Evolutionary conservation across 1,140 invertebrate genomes (phyloP).

Genomic region (Zaprionus capensis): DNA sequence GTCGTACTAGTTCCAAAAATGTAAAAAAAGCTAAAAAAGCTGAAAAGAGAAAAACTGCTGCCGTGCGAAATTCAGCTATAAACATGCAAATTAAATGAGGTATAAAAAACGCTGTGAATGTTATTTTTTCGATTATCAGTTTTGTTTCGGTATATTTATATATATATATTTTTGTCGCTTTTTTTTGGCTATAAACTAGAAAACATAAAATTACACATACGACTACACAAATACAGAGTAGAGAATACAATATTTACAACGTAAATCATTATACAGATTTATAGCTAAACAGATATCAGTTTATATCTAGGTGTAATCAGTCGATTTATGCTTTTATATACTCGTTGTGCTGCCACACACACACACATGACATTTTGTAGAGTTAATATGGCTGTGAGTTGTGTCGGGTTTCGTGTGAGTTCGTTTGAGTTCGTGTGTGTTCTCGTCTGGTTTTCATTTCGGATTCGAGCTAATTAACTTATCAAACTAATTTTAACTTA

Average conservation of each 20-base stretch:
- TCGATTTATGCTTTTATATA: conserved; percentile 69
- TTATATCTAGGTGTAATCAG: conserved; percentile 76
- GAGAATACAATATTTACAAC: conserved; percentile 69
- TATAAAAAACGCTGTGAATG: conserved; percentile 42
- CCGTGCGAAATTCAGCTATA: conserved; percentile 44
- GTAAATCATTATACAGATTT: conserved; percentile 57
- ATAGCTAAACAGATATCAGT: conserved; percentile 52
- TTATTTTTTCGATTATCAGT: conserved; percentile 60
- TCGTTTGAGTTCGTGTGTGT: conserved; percentile 10
- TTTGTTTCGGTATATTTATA: conserved; percentile 52
- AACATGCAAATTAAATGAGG: conserved; percentile 51
- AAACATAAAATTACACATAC: conserved; percentile 72
- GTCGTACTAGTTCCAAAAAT: background rate
- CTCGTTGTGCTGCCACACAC: conserved; percentile 27
- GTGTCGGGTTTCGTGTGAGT: conserved; percentile 26
- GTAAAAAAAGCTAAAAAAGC: conserved; percentile 2
- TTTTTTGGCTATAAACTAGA: conserved; percentile 73
- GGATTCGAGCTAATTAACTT: conserved; percentile 57
- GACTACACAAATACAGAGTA: conserved; percentile 43
- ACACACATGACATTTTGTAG: conserved; percentile 59
- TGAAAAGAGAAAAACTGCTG: conserved; percentile 38
- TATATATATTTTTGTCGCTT: conserved; percentile 64
- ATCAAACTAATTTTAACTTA: conserved; percentile 62
- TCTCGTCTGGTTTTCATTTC: conserved; percentile 13
- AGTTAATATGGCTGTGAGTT: conserved; percentile 73